phyloP scores from a whole-genome alignment of 1,140 invertebrate species.

The Trachelipus rathkii region DNA sequence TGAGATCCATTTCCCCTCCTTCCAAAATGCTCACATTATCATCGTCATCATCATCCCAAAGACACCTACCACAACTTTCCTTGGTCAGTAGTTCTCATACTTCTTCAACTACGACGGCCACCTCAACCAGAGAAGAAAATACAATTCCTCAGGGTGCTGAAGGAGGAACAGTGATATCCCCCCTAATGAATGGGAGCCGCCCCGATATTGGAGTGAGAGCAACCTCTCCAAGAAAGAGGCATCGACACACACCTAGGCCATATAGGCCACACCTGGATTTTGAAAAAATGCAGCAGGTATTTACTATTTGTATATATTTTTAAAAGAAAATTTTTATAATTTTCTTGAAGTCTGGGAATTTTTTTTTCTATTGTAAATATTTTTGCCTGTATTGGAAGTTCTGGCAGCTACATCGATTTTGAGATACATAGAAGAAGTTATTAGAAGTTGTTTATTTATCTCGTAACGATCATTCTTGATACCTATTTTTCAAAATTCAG shows the following conservation, averaged over 20 bases:
- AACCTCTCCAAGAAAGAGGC: conserved; percentile 57
- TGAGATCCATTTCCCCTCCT: conserved; percentile 63
- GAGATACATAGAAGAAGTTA: too few species aligned
- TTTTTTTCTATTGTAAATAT: too few species aligned
- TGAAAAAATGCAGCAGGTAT: conserved; percentile 91
- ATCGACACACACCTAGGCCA: conserved; percentile 60
- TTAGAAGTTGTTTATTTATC: too few species aligned
- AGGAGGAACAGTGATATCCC: conserved; percentile 43
- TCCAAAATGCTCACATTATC: conserved; percentile 66
- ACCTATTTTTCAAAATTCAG: too few species aligned
- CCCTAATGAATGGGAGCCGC: conserved; percentile 41
- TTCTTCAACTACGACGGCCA: conserved; percentile 24
- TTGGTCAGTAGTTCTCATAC: conserved; percentile 20
- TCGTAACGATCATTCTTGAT: too few species aligned
- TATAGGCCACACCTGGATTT: conserved; percentile 84
- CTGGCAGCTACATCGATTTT: too few species aligned
- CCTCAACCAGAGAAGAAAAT: conserved; percentile 32
- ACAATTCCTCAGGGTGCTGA: conserved; percentile 39
- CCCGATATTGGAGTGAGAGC: conserved; percentile 37
- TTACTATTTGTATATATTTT: too few species aligned
- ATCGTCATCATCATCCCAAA: conserved; percentile 35
- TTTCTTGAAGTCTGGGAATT: too few species aligned
- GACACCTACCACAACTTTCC: conserved; percentile 34
- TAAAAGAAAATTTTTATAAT: too few species aligned
- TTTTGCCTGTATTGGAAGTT: too few species aligned